phyloP scores from a whole-genome alignment of 2,888 invertebrate species.

The Masnerella sp. region DNA sequence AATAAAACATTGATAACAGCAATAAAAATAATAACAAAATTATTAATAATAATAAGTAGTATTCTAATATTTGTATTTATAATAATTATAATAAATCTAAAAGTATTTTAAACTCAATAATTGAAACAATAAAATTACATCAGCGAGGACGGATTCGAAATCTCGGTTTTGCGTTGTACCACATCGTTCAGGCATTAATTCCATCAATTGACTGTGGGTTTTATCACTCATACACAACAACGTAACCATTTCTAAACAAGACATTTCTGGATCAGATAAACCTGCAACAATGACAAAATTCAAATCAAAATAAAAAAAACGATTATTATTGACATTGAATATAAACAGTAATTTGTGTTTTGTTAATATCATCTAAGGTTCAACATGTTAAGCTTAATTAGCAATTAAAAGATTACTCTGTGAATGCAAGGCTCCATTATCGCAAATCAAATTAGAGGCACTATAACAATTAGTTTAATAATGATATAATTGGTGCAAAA shows the following conservation, averaged over 20 bases:
- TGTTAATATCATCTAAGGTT: background rate
- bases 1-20: no score
- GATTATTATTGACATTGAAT: background rate
- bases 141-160: conserved; percentile 90
- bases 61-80: no score
- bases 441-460: background rate
- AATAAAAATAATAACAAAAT: no score
- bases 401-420: background rate
- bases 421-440: no score
- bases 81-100: no score
- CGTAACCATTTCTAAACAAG: conserved; percentile 94
- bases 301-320: no score
- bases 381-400: background rate
- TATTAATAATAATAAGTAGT: no score
- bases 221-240: conserved; percentile 95
- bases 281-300: conserved; percentile 76
- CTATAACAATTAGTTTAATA: background rate
- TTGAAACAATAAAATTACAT: conserved; percentile 80
- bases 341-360: no score
- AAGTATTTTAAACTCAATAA: no score
- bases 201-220: conserved; percentile 96
- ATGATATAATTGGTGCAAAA: background rate
- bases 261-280: conserved; percentile 82
- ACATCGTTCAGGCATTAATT: conserved; percentile 96
- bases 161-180: conserved; percentile 94